Evolutionary conservation across 2,113 vertebrate species (phyloP), one percentile per base, ranked within the genome.

Genomic region (Ophiodon elongatus): DNA sequence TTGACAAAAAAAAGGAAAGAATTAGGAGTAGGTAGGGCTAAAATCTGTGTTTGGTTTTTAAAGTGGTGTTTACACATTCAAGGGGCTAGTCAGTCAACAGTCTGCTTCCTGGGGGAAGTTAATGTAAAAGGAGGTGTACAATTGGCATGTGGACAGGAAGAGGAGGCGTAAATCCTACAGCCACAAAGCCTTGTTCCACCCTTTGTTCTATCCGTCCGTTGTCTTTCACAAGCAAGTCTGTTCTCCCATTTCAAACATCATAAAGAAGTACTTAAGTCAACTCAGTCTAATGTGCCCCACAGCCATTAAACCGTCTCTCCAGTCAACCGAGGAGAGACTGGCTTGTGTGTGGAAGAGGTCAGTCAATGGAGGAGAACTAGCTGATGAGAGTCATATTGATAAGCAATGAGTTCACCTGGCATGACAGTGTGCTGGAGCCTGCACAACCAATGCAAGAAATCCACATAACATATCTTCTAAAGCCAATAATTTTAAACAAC

Each of bases 341-440:
- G 35, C 23, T 79, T 62, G 25, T 62, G 59, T 59, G 66, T 67
- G 56, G 7, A 79, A 79, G 70, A 79, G 43, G 72, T 82, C 50
- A 83, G 59, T 82, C 68, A 88, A 25, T 84, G 76, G 43, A 72
- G 27, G 31, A 84, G 31, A 54, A 77, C 41, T 35, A 65, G 35
- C 70, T 72, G 76, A 72, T 70, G 68, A 78, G 71, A 76, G 37
- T 60, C 31, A 45, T 84, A 72, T 10, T 70, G 81, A 86, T 86
- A 80, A 80, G 72, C 68, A 59, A 11, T 73, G 76, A 69, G 35
- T 39, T 84, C 56, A 43, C 67, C 50, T 74, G 27, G 45, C 23
- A 29, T 65, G 23, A 23, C 52, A 73, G 74, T 78, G 35, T 35
- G 23, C 50, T 45, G n/a, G 10, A 71, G 43, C 29, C 43, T 56